phyloP scores from a whole-genome alignment of 2,888 invertebrate species.

The Nemoura dubitans region DNA sequence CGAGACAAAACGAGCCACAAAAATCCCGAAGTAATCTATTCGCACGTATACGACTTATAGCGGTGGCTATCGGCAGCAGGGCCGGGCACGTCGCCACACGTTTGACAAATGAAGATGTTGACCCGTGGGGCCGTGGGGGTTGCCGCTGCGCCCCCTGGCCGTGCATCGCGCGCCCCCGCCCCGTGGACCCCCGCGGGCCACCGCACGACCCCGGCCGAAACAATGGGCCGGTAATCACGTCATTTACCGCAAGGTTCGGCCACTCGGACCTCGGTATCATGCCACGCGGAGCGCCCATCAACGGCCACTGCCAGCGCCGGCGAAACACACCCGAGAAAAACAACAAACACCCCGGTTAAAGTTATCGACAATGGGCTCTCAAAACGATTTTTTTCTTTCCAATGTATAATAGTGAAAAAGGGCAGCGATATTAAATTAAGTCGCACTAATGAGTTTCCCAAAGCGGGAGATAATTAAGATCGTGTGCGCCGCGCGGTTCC shows the following conservation, averaged over 20 bases:
- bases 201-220: constrained; percentile 37
- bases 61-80: too few relatives aligned
- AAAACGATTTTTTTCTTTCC: background rate
- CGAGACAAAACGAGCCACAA: too few relatives aligned
- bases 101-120: constrained; percentile 48
- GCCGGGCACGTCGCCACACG: background rate
- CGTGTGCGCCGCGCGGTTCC: background rate
- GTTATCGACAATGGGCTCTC: background rate
- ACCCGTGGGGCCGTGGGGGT: constrained; percentile 40
- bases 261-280: background rate
- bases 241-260: constrained; percentile 12
- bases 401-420: too few relatives aligned
- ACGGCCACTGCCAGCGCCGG: too few relatives aligned
- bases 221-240: constrained; percentile 46
- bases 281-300: background rate
- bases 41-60: too few relatives aligned
- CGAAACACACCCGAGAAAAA: background rate
- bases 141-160: constrained; percentile 21
- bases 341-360: background rate
- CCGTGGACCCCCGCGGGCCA: background rate
- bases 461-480: background rate
- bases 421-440: background rate
- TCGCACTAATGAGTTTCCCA: background rate
- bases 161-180: too few relatives aligned
- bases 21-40: too few relatives aligned